A percentile compares a stretch with the other conserved stretches of the same genome.
phyloP scores from a whole-genome alignment of 92 coral and sea anemone species.

The Parazoanthus atlanticus region DNA sequence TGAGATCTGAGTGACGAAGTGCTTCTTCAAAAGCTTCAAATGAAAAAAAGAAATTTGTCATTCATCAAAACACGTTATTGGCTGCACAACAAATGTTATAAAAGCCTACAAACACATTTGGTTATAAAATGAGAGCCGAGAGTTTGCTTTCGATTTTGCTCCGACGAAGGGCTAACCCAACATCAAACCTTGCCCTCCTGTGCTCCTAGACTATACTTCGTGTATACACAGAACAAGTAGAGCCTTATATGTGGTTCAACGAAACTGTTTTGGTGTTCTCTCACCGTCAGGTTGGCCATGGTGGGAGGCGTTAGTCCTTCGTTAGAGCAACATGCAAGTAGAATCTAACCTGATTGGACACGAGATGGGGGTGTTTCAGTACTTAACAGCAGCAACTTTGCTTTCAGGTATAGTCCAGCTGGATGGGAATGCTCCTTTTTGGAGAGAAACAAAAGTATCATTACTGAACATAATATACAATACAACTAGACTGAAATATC shows the following conservation, averaged over 20 bases:
- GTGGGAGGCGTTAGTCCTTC: not conserved
- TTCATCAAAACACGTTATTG: not conserved
- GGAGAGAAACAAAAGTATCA: not conserved
- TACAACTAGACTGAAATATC: too few relatives aligned
- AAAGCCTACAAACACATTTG: too few relatives aligned
- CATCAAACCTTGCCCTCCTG: not conserved
- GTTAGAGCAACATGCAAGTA: too few relatives aligned
- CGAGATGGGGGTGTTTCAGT: conserved; percentile 67
- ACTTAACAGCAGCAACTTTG: conserved; percentile 75
- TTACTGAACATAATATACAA: too few relatives aligned
- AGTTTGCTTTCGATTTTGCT: too few relatives aligned
- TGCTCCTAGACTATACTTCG: not conserved
- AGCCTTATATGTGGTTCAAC: not conserved
- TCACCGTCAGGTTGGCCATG: not conserved
- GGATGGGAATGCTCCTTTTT: conserved; percentile 88
- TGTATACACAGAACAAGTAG: too few relatives aligned
- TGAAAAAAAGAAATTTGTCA: not conserved
- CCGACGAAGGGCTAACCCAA: too few relatives aligned
- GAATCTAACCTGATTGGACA: conserved; percentile 73
- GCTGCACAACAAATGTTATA: too few relatives aligned
- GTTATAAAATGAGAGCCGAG: too few relatives aligned
- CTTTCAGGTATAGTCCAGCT: conserved; percentile 94
- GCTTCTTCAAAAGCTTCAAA: conserved; percentile 85
- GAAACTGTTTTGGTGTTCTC: not conserved
- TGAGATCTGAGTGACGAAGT: conserved; percentile 84